Conservation (phyloP, 2,888 invertebrate species). For the Aphodius granarius region DNA sequence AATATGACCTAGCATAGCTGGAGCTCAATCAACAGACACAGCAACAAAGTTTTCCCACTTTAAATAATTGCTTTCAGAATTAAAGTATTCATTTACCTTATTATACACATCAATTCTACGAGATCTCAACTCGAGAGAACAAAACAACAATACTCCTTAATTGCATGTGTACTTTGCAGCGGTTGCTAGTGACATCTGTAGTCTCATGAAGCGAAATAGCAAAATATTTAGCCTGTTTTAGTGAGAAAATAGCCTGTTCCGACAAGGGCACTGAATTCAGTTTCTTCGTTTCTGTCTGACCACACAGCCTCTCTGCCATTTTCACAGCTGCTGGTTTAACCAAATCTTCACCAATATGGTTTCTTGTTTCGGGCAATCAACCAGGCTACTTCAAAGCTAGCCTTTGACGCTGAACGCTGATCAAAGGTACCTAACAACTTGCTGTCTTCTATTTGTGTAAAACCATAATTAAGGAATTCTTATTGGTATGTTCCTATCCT, state of each 20-base stretch:
- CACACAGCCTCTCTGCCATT: conserved; percentile 36
- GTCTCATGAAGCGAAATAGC: conserved; percentile 35
- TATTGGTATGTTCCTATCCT: conserved; percentile 5
- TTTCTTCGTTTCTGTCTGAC: conserved; percentile 31
- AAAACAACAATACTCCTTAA: conserved; percentile 33
- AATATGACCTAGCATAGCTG: conserved; percentile 35
- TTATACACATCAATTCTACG: conserved; percentile 33
- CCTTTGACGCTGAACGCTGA: conserved; percentile 35
- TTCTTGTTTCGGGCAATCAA: conserved; percentile 32
- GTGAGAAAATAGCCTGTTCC: conserved; percentile 35
- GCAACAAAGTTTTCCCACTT: conserved; percentile 35
- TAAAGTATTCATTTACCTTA: conserved; percentile 35
- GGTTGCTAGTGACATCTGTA: conserved; percentile 34
- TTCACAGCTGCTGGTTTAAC: conserved; percentile 35
- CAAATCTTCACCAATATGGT: conserved; percentile 36
- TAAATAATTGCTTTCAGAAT: conserved; percentile 27
- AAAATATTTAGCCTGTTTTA: conserved; percentile 34
- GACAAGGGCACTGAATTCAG: conserved; percentile 32
- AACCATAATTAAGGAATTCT: conserved; percentile 24
- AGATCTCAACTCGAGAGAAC: conserved; percentile 33
- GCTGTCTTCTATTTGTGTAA: conserved; percentile 37
- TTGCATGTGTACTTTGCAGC: conserved; percentile 25
- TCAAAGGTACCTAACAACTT: conserved; percentile 32
- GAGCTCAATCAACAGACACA: conserved; percentile 34
- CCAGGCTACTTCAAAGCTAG: conserved; percentile 33